phyloP scores from a whole-genome alignment of 2,888 invertebrate genomes.

The Diadromus collaris region DNA sequence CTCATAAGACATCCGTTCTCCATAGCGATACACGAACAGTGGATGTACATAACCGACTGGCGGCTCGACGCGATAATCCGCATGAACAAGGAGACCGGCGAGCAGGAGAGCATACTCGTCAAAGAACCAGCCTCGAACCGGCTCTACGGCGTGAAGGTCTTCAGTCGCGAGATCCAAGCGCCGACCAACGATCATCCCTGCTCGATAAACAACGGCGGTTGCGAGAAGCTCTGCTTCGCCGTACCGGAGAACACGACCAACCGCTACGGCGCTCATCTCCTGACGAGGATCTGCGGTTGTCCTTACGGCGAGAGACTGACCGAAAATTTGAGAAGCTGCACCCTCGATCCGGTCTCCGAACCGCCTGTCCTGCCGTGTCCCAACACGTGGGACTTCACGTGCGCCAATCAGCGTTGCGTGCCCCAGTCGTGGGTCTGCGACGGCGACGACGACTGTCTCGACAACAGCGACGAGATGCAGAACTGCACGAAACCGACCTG shows the following conservation, averaged over 20 bases:
- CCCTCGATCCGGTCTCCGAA: conserved; percentile 91
- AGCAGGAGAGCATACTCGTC: conserved; percentile 92
- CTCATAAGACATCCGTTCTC: conserved; percentile 95
- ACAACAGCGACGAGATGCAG: conserved; percentile 97
- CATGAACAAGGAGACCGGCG: conserved; percentile 93
- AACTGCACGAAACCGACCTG: conserved; percentile 98
- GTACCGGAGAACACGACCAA: conserved; percentile 84
- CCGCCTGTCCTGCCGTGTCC: conserved; percentile 94
- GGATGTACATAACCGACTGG: conserved; percentile 99
- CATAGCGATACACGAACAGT: conserved; percentile 93
- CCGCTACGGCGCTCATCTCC: conserved; percentile 75
- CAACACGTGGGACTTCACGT: conserved; percentile 96
- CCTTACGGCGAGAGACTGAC: conserved; percentile 94
- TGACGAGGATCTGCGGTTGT: conserved; percentile 92
- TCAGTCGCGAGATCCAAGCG: conserved; percentile 88
- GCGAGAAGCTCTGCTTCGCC: conserved; percentile 97
- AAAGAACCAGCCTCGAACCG: conserved; percentile 95
- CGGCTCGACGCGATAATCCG: conserved; percentile 96
- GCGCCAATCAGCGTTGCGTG: conserved; percentile 93
- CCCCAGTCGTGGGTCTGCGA: conserved; percentile 98
- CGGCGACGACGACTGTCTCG: conserved; percentile 97
- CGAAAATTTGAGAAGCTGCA: conserved; percentile 83
- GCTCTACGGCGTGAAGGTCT: conserved; percentile 95
- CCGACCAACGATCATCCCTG: conserved; percentile 90
- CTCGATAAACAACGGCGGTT: conserved; percentile 91